phyloP scores from a whole-genome alignment of 2,113 vertebrate species.

The Orthonyx spaldingii region DNA sequence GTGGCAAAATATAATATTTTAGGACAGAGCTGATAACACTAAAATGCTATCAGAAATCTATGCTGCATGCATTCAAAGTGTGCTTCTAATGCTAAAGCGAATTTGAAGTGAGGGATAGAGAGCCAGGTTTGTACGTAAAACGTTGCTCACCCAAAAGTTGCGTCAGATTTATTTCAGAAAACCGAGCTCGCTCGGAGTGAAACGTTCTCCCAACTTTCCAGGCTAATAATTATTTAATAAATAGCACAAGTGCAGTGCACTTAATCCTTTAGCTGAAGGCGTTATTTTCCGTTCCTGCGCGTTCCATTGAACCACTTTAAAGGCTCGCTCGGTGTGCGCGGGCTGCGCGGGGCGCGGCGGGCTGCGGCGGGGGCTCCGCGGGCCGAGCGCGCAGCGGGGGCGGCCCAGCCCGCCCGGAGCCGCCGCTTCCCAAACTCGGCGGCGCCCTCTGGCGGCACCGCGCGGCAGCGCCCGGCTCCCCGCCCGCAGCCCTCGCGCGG shows the following conservation, averaged over 20 bases:
- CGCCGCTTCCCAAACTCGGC: constrained; percentile 66
- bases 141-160: background rate
- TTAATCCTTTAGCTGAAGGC: constrained; percentile 54
- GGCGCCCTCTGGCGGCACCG: constrained; percentile 72
- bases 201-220: constrained; percentile 31
- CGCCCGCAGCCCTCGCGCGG: background rate
- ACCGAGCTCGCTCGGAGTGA: background rate
- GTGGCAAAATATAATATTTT: background rate
- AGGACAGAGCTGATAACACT: background rate
- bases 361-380: background rate
- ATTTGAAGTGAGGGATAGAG: background rate
- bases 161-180: background rate
- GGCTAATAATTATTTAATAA: constrained; percentile 67
- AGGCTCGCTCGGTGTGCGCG: background rate
- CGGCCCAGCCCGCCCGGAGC: background rate
- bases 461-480: background rate
- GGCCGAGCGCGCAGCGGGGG: rapidly evolving
- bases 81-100: background rate
- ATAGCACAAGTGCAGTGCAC: constrained; percentile 51
- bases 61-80: background rate
- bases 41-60: background rate
- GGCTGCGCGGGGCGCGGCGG: background rate
- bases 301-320: constrained; percentile 55
- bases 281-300: constrained; percentile 21
- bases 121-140: background rate